These are phyloP conservation scores for Zaprionus lineosus DNA, from an alignment of 2,888 invertebrate species.

Conservation along the genomic window DNA sequence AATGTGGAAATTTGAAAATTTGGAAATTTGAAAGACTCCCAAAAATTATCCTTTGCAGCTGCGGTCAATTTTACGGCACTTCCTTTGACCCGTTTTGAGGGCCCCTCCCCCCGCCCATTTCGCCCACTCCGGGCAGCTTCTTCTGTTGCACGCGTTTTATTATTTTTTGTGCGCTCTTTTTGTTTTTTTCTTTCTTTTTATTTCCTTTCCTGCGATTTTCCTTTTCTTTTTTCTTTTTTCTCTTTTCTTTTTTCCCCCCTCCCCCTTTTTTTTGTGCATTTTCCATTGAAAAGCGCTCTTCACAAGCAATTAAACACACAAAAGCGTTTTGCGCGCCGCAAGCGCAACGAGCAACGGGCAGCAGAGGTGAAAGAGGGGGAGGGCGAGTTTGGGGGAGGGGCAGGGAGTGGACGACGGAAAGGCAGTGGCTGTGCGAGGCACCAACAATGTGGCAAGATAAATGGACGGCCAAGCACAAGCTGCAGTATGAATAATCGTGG, in stretches of 20 bases:
- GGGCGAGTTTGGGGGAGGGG: background rate
- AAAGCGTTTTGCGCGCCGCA: constrained; percentile 76
- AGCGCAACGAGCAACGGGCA: constrained; percentile 55
- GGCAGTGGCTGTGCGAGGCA: constrained; percentile 17
- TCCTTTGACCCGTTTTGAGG: background rate
- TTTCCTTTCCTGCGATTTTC: constrained; percentile 7
- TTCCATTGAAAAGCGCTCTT: constrained; percentile 80
- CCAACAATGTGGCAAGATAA: constrained; percentile 74
- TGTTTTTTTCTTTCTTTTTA: constrained; percentile 13
- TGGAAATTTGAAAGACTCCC: too few species aligned
- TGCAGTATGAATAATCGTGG: constrained; percentile 74
- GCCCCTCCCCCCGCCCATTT: too few species aligned
- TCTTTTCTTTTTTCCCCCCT: constrained; percentile 14
- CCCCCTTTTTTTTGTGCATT: constrained; percentile 48
- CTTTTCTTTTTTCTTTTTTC: constrained; percentile 3
- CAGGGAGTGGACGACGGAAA: background rate
- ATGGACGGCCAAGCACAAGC: constrained; percentile 64
- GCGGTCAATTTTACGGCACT: background rate
- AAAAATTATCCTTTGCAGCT: too few species aligned
- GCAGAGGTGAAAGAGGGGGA: background rate
- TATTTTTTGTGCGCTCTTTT: background rate
- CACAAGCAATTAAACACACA: constrained; percentile 82
- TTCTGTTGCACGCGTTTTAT: background rate
- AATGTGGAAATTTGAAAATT: too few species aligned
- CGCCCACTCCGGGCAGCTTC: background rate